Base-by-base conservation (phyloP, 2,113 vertebrate genomes). In the Tinamus guttatus region DNA sequence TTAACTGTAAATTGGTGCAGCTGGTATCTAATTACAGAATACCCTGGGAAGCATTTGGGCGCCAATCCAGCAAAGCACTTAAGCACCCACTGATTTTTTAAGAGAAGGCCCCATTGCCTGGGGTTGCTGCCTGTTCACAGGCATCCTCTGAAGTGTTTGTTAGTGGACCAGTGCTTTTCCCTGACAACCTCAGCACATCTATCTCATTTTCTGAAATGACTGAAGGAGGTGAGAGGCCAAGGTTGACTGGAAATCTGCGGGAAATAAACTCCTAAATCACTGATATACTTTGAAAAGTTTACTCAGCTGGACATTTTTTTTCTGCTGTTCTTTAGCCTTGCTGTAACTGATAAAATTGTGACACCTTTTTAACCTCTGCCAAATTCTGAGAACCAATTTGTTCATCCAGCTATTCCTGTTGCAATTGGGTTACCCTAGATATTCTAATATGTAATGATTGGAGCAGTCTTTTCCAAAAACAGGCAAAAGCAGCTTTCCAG, bases 261-360 rank as follows among this genome's bases (percentile, higher is more conserved):
- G 58, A 97, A 92, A 87, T 94, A 79, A 91, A 76, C 89, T 80
- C 62, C 69, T 96, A 94, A 94, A 97, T 97, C 95, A 85, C 67
- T 25, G 65, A 86, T 88, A 19, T 75, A 51, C 77, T 89, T 91
- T 63, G 71, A 60, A 70, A 94, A 77, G 49, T 82, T 41, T 73
- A 11, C 79, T 85, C 59, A 80, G 78, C 84, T 58, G 68, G 40
- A 80, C 73, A 77, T 64, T 93, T 40, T 95, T 40, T 75, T 95
- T 67, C 59, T 85, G 79, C 71, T 85, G 85, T 68, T 94, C 85
- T 65, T 94, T 60, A 90, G 67, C 64, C 65, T 88, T 84, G 25
- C 28, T 62, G 56, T 81, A 93, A 77, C 81, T 85, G 89, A 85
- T 94, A 74, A 87, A 76, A 77, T 17, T 32, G 63, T 54, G 64